phyloP scores from a whole-genome alignment of 2,113 vertebrate genomes.

The Passer domesticus region DNA sequence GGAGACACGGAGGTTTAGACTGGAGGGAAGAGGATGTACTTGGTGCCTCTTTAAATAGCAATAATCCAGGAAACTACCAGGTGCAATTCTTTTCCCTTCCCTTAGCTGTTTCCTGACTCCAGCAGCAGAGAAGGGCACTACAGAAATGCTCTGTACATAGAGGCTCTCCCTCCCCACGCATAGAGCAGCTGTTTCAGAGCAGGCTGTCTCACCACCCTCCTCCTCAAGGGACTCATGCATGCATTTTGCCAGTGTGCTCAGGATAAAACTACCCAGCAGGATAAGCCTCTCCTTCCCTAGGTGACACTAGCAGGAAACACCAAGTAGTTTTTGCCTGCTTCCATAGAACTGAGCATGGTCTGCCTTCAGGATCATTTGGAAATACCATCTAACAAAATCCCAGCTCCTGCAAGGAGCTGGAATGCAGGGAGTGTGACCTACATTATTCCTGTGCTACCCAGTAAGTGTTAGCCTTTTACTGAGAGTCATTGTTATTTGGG shows the following conservation, averaged over 20 bases:
- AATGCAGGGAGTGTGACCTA: neutral
- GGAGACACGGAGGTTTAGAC: neutral
- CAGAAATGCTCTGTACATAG: neutral
- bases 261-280: neutral
- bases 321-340: neutral
- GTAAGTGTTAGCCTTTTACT: neutral
- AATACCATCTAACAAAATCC: neutral
- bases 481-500: neutral
- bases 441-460: neutral
- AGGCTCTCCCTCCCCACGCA: rapidly evolving
- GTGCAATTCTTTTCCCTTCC: conserved; percentile 4
- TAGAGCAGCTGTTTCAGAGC: neutral
- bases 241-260: neutral
- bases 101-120: neutral
- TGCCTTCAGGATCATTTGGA: neutral
- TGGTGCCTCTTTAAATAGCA: conserved; percentile 41
- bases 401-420: neutral
- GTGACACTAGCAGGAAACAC: neutral
- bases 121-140: neutral
- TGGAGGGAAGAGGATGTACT: neutral
- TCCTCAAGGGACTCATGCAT: neutral
- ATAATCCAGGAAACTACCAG: conserved; percentile 6
- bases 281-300: neutral
- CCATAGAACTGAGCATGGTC: neutral
- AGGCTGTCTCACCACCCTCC: neutral